Percentiles rank a stretch among this genome's conserved stretches.
These are phyloP conservation scores for Eudyptes chrysolophus DNA, from an alignment of 2,113 vertebrate genomes.

Conservation along the genomic window DNA sequence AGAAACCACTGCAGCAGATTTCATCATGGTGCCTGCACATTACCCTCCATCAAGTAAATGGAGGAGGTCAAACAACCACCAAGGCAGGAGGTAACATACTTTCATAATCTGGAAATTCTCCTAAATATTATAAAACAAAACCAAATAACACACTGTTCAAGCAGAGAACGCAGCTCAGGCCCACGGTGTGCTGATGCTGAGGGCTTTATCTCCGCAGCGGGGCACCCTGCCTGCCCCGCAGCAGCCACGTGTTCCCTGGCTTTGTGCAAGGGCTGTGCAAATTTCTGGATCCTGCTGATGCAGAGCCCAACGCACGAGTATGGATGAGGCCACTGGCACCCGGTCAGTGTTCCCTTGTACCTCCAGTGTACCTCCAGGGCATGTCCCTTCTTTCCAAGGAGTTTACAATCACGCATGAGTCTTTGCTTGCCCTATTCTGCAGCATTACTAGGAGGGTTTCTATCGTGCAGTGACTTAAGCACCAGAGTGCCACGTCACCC, in stretches of 20 bases:
- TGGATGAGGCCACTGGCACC: not conserved
- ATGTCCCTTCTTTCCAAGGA: not conserved
- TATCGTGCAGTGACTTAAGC: not conserved
- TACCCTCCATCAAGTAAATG: not conserved
- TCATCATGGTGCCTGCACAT: not conserved
- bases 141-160: not conserved
- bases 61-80: not conserved
- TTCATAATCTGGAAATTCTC: not conserved
- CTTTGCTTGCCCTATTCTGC: not conserved
- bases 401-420: not conserved
- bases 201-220: not conserved
- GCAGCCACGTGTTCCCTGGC: fast-evolving
- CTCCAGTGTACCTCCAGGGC: not conserved
- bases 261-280: not conserved
- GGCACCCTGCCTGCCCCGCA: not conserved
- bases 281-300: not conserved
- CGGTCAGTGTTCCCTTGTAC: not conserved
- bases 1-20: not conserved
- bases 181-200: fast-evolving
- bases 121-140: not conserved
- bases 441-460: not conserved
- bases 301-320: fast-evolving
- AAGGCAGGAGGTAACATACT: not conserved
- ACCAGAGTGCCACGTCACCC: not conserved
- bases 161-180: not conserved